phyloP scores from a whole-genome alignment of 2,888 invertebrate species.

The Orthonevra nobilis region DNA sequence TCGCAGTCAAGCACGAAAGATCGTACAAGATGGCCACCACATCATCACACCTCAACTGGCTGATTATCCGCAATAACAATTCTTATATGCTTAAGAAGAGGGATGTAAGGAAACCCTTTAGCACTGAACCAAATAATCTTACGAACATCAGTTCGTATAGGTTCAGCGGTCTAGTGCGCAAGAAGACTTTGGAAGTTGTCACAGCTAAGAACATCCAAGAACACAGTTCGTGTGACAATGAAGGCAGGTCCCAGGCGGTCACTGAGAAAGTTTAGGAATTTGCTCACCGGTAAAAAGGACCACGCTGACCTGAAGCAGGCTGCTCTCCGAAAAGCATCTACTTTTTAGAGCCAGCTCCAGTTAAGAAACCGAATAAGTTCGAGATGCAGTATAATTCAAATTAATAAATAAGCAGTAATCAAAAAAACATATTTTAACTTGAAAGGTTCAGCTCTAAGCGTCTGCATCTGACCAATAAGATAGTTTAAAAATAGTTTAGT shows the following conservation, averaged over 20 bases:
- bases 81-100: constrained; percentile 79
- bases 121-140: constrained; percentile 91
- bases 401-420: too few relatives aligned
- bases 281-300: constrained; percentile 90
- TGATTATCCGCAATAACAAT: constrained; percentile 80
- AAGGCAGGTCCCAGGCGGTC: constrained; percentile 94
- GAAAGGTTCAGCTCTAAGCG: too few relatives aligned
- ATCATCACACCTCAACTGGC: constrained; percentile 80
- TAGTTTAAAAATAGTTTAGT: too few relatives aligned
- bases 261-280: constrained; percentile 90
- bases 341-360: constrained; percentile 90
- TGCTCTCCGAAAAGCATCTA: constrained; percentile 95
- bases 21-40: constrained; percentile 78
- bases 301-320: constrained; percentile 92
- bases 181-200: constrained; percentile 92
- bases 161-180: constrained; percentile 96
- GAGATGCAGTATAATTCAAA: too few relatives aligned
- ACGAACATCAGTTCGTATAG: constrained; percentile 95
- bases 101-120: constrained; percentile 80
- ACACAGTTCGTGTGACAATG: constrained; percentile 88
- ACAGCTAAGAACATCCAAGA: constrained; percentile 93
- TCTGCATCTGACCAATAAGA: too few relatives aligned
- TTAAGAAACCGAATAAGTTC: constrained; percentile 90
- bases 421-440: too few relatives aligned
- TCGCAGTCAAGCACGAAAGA: constrained; percentile 76